Conservation (phyloP, 2,113 vertebrate species). For the Meleagris gallopavo region DNA sequence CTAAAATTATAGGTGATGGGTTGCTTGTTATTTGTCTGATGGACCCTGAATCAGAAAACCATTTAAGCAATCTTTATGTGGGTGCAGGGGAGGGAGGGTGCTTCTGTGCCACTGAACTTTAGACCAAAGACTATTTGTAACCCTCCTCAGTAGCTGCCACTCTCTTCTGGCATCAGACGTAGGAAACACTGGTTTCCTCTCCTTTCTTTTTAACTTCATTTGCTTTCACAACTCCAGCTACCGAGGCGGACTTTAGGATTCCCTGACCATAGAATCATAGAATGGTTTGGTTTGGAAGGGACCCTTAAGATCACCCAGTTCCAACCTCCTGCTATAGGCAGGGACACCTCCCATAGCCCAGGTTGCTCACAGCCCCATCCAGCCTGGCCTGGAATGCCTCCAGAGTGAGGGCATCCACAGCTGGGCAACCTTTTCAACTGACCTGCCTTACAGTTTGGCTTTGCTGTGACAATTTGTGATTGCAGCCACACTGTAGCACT, state of each 20-base stretch:
- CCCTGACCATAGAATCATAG: neutral
- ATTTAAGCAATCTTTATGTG: neutral
- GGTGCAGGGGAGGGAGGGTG: neutral
- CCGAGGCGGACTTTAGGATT: neutral
- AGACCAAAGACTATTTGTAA: neutral
- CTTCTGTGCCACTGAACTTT: slow-evolving; percentile 45
- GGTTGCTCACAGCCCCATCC: no score
- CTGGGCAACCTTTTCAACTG: no score
- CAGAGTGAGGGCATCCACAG: no score
- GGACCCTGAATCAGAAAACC: neutral
- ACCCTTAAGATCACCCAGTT: no score
- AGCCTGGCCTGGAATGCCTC: no score
- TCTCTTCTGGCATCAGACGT: neutral
- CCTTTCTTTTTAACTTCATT: neutral
- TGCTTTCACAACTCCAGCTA: neutral
- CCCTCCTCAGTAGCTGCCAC: neutral
- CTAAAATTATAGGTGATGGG: neutral
- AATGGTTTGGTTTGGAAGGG: no score
- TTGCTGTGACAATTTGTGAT: neutral
- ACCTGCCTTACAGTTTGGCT: neutral
- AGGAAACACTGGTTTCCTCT: neutral
- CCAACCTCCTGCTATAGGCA: no score
- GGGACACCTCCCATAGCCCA: no score
- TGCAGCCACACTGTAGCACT: neutral
- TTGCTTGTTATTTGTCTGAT: neutral